Evolutionary conservation across 2,113 vertebrate genomes (phyloP).

Genomic region (Canis aureus): DNA sequence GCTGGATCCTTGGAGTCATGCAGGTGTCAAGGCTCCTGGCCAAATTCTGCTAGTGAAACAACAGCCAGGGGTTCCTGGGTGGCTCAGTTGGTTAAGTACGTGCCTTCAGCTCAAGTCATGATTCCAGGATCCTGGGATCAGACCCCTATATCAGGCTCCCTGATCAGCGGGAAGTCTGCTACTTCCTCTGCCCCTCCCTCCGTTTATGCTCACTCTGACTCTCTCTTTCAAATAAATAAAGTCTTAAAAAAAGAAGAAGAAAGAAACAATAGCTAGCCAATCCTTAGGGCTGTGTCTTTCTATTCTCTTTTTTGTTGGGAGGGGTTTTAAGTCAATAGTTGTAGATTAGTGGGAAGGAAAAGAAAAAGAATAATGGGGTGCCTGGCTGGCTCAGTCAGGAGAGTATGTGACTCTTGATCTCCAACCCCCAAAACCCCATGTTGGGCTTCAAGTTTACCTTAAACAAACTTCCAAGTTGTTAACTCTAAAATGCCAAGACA

Average conservation of each 20-base stretch:
- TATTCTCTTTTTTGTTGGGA: neutral
- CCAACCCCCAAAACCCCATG: neutral
- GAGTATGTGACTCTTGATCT: neutral
- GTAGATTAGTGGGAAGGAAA: constrained; percentile 10
- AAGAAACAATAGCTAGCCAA: neutral
- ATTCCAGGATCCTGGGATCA: neutral
- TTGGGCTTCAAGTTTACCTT: neutral
- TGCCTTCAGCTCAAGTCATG: neutral
- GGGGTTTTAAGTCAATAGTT: neutral
- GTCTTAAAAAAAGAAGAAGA: neutral
- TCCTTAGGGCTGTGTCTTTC: neutral
- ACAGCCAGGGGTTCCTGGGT: neutral
- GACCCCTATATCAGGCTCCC: neutral
- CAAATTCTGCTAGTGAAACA: constrained; percentile 37
- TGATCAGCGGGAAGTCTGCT: neutral
- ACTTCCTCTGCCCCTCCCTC: neutral
- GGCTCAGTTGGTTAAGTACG: neutral
- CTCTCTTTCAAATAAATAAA: neutral
- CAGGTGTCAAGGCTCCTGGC: constrained; percentile 64
- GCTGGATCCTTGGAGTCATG: constrained; percentile 30
- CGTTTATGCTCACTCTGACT: neutral
- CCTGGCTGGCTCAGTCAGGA: neutral
- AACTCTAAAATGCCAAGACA: constrained; percentile 8
- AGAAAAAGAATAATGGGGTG: neutral
- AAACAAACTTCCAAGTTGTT: constrained; percentile 15